These are phyloP conservation scores for Delia radicum DNA, from an alignment of 1,140 invertebrate species.

Conservation along the genomic window DNA sequence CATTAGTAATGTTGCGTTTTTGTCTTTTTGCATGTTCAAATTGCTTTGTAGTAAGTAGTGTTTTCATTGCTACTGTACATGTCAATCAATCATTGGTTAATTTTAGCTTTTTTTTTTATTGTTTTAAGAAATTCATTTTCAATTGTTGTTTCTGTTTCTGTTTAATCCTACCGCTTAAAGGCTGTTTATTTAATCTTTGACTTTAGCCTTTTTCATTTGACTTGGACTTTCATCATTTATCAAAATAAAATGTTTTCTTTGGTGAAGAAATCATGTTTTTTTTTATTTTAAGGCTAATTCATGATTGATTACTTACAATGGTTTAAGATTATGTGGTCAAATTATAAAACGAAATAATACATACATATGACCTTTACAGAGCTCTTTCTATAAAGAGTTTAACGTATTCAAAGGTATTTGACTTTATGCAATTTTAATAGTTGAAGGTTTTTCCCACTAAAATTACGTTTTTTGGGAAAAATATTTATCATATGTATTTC, in stretches of 20 bases:
- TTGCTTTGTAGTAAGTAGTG: too few species aligned
- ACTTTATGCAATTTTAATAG: too few species aligned
- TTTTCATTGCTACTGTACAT: slow-evolving; percentile 12
- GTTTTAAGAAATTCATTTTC: background rate
- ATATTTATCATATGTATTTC: too few species aligned
- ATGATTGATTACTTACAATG: background rate
- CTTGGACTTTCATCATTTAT: slow-evolving; percentile 17
- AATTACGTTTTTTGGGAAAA: too few species aligned
- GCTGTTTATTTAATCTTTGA: slow-evolving; percentile 11
- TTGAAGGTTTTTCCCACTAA: too few species aligned
- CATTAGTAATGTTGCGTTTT: background rate
- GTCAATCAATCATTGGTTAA: slow-evolving; percentile 9
- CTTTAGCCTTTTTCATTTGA: background rate
- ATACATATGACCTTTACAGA: background rate
- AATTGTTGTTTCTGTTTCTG: background rate
- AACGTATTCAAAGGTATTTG: too few species aligned
- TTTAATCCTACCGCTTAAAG: slow-evolving; percentile 4
- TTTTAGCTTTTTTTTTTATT: background rate
- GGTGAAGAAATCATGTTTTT: background rate
- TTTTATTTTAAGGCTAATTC: background rate
- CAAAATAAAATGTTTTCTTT: background rate
- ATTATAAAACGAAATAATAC: background rate
- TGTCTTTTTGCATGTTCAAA: background rate
- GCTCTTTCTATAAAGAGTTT: too few species aligned
- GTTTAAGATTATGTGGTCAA: background rate